Conservation (phyloP, 2,888 invertebrate genomes). For the Plemyria rubiginata region DNA sequence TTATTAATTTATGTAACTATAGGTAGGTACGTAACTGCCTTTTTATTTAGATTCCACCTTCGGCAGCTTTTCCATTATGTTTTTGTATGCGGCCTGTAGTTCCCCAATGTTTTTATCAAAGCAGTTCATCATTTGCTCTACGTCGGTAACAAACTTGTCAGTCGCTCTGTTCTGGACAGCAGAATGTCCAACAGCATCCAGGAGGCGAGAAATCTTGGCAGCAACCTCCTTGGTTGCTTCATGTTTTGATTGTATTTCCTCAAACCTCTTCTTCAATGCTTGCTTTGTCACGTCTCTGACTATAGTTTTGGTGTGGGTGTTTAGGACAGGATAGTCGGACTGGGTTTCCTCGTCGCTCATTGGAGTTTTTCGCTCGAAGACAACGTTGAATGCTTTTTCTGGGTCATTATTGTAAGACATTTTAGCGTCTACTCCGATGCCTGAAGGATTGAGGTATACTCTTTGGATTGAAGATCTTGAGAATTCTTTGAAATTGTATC, state of each 20-base stretch:
- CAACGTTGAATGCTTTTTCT: conserved; percentile 40
- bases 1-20: neutral
- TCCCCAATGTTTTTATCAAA: conserved; percentile 48
- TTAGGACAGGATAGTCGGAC: conserved; percentile 12
- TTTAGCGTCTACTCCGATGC: neutral
- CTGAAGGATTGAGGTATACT: too few relatives aligned
- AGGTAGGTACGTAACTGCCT: neutral
- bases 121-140: conserved; percentile 49
- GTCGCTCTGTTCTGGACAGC: conserved; percentile 40
- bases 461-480: neutral
- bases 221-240: neutral
- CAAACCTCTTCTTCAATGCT: conserved; percentile 9
- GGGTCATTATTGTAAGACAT: conserved; percentile 11
- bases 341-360: conserved; percentile 33
- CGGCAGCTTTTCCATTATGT: conserved; percentile 49
- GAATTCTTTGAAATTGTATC: too few relatives aligned
- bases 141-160: conserved; percentile 53
- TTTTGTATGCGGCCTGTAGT: conserved; percentile 42
- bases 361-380: conserved; percentile 41
- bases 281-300: conserved; percentile 15
- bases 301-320: conserved; percentile 8
- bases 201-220: conserved; percentile 20
- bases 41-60: conserved; percentile 29
- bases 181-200: conserved; percentile 22
- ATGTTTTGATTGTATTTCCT: conserved; percentile 7